Base-by-base conservation (phyloP, 2,113 vertebrate species). In the Ginglymostoma cirratum region DNA sequence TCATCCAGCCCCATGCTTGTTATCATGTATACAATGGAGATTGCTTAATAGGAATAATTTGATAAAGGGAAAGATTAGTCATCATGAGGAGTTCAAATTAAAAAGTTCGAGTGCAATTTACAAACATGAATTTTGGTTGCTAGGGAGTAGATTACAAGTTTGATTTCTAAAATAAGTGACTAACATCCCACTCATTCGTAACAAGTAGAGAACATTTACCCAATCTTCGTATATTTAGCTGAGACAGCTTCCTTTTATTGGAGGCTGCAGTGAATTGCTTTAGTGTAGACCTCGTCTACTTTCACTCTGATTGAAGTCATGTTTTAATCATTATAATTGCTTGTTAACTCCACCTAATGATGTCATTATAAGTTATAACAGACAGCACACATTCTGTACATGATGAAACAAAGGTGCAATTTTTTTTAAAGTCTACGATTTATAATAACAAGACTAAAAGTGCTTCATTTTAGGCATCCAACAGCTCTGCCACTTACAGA, bases 361-460 rank as follows among this genome's bases (percentile, higher is more conserved):
- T n/a, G 19, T 94, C 65, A 94, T 24, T 27, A 27, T 70, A 66
- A 70, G 67, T 48, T 94, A 15, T 7, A 45, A 23, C n/a, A 38
- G 90, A 93, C 89, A 65, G 38, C 90, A 23, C 87, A 90, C 87
- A 94, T 94, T 95, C 42, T 72, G 67, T 95, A 21, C 23, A 70
- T 5, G 21, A 70, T 95, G 67, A 95, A 52, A 34, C 69, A 48
- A 48, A 27, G 42, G 0, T 72, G 69, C 27, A 30, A n/a, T n/a
- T n/a, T 52, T 95, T 2, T 72, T 90, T 48, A 24, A 52, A 45
- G 3, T 52, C 10, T 52, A 52, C 15, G 72, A 72, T 72, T 95
- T 15, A 17, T 72, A 34, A 14, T 72, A 19, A 17, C 30, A 30
- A 45, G 23, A 70, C 66, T 14, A 45, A 90, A 48, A 15, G 27